Percentiles rank a stretch among this genome's conserved stretches.
phyloP scores from a whole-genome alignment of 2,888 invertebrate species.

The Drosophila kambysellisi region DNA sequence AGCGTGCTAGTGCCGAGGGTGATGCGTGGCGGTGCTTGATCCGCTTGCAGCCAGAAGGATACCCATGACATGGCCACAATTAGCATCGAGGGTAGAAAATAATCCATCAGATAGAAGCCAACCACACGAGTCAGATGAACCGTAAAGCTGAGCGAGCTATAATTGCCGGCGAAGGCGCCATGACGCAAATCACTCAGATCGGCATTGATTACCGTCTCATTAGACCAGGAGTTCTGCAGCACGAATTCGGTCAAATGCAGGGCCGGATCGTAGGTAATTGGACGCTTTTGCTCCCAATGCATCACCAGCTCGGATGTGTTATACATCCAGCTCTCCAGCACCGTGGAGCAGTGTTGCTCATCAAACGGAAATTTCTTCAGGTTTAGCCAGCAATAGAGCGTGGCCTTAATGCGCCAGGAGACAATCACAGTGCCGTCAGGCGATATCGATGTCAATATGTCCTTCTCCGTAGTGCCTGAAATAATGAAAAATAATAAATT shows the following conservation, averaged over 20 bases:
- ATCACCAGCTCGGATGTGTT: slow-evolving; percentile 91
- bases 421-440: slow-evolving; percentile 92
- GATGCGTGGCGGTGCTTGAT: slow-evolving; percentile 93
- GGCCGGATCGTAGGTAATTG: slow-evolving; percentile 91
- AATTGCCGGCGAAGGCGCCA: slow-evolving; percentile 93
- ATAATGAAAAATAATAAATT: neutral
- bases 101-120: slow-evolving; percentile 95
- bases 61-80: slow-evolving; percentile 95
- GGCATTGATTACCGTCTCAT: slow-evolving; percentile 89
- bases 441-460: slow-evolving; percentile 91
- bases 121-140: slow-evolving; percentile 92
- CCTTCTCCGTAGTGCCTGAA: slow-evolving; percentile 90
- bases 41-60: slow-evolving; percentile 95
- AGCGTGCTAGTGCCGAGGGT: slow-evolving; percentile 94
- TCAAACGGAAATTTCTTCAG: slow-evolving; percentile 95
- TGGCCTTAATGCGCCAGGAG: slow-evolving; percentile 92
- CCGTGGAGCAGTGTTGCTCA: slow-evolving; percentile 92
- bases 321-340: slow-evolving; percentile 94
- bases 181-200: slow-evolving; percentile 89
- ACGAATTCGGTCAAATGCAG: slow-evolving; percentile 93
- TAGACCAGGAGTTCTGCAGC: slow-evolving; percentile 89
- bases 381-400: slow-evolving; percentile 94
- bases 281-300: slow-evolving; percentile 91
- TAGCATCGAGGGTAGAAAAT: slow-evolving; percentile 94
- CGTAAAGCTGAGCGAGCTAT: slow-evolving; percentile 91